phyloP scores from a whole-genome alignment of 2,113 vertebrate genomes.

The Fukomys damarensis region DNA sequence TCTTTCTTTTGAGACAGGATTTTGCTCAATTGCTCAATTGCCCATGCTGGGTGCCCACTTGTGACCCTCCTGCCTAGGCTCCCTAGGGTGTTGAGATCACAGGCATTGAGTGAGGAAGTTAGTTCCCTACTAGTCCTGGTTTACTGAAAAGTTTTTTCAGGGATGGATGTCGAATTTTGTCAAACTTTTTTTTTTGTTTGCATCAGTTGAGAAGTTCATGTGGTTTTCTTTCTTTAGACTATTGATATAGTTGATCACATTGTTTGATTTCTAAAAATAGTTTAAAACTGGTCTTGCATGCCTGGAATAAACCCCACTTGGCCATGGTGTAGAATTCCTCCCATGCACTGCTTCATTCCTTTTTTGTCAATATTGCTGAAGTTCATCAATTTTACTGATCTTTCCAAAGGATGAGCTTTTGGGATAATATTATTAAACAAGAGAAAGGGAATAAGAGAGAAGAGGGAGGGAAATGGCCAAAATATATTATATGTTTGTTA shows the following conservation, averaged over 20 bases:
- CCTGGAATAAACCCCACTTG: background rate
- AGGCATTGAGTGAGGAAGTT: background rate
- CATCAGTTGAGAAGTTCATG: background rate
- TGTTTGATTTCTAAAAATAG: background rate
- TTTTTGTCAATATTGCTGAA: background rate
- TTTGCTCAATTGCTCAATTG: background rate
- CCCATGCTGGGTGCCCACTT: background rate
- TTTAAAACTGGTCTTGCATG: background rate
- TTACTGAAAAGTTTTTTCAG: background rate
- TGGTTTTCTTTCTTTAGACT: background rate
- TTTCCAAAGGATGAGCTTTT: background rate
- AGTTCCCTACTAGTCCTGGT: background rate
- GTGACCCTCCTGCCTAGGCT: background rate
- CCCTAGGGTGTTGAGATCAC: background rate
- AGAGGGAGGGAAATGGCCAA: background rate
- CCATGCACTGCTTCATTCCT: background rate
- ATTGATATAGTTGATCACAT: background rate
- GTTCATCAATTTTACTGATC: background rate
- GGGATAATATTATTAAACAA: background rate
- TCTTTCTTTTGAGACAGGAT: background rate
- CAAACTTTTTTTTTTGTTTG: background rate
- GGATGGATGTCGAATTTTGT: background rate
- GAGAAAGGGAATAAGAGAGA: background rate
- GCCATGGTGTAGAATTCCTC: background rate
- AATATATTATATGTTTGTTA: background rate